Conservation (phyloP, 2,113 vertebrate genomes). For the Vireo altiloquus region DNA sequence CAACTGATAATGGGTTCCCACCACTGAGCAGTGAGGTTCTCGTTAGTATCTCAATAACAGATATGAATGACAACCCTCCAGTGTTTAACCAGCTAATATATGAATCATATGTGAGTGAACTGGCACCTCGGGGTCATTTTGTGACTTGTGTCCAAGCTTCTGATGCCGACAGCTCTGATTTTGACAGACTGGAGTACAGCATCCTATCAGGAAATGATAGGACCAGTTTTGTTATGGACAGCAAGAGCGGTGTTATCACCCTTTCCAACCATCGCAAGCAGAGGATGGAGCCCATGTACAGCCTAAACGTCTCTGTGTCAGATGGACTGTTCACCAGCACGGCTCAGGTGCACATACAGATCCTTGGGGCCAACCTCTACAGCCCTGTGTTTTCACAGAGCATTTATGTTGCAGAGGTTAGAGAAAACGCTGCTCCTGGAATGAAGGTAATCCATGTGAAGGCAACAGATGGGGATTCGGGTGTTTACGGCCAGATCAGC, state of each 20-base stretch:
- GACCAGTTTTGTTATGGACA: slow-evolving; percentile 89
- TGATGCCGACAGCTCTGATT: slow-evolving; percentile 90
- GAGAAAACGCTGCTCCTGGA: slow-evolving; percentile 86
- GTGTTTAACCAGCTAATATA: slow-evolving; percentile 95
- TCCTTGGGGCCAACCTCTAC: slow-evolving; percentile 89
- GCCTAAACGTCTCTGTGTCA: slow-evolving; percentile 92
- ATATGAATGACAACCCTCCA: slow-evolving; percentile 94
- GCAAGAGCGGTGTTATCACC: slow-evolving; percentile 83
- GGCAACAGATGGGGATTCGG: slow-evolving; percentile 89
- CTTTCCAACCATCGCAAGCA: slow-evolving; percentile 88
- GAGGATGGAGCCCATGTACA: slow-evolving; percentile 89
- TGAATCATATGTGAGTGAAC: slow-evolving; percentile 91
- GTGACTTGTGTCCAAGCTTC: slow-evolving; percentile 94
- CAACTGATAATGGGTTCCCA: slow-evolving; percentile 92
- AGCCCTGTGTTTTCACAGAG: slow-evolving; percentile 88
- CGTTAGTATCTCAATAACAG: slow-evolving; percentile 85
- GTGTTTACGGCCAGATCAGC: slow-evolving; percentile 80
- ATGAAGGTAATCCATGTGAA: slow-evolving; percentile 86
- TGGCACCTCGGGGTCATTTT: slow-evolving; percentile 92
- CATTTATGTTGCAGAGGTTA: slow-evolving; percentile 85
- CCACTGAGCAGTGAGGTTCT: slow-evolving; percentile 87
- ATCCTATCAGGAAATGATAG: slow-evolving; percentile 94
- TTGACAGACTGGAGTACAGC: slow-evolving; percentile 86
- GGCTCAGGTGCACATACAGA: slow-evolving; percentile 89
- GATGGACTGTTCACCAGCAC: slow-evolving; percentile 95